Percentiles rank a stretch among this genome's conserved stretches.
Evolutionary conservation across 2,113 vertebrate species (phyloP).

Genomic region (Cyanistes caeruleus): DNA sequence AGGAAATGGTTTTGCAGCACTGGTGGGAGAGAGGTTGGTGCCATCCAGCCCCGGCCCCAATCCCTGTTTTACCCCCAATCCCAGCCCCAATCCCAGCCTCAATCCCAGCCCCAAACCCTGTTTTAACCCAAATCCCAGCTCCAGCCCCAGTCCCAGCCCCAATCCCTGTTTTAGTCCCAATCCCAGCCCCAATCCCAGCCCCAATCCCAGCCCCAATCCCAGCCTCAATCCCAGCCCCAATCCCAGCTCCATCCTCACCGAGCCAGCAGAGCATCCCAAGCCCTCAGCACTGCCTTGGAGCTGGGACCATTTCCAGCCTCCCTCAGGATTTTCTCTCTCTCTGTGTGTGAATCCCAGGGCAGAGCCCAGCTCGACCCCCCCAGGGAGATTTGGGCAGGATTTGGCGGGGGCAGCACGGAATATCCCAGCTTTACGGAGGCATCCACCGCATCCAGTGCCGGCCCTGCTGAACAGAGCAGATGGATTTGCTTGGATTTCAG

Average conservation of each 20-base stretch:
- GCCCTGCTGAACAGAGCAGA: neutral
- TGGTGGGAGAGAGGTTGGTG: fast-evolving
- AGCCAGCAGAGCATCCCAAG: fast-evolving
- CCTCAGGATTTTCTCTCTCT: neutral
- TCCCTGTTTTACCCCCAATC: neutral
- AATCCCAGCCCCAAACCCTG: neutral
- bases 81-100: neutral
- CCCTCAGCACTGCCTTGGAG: fast-evolving
- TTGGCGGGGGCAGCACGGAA: neutral
- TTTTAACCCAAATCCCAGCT: too few species aligned
- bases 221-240: neutral
- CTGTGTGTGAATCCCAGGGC: fast-evolving
- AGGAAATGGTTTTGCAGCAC: neutral
- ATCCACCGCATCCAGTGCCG: fast-evolving
- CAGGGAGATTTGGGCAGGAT: neutral
- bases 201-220: neutral
- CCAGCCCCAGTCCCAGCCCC: neutral
- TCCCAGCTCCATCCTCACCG: neutral
- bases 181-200: neutral
- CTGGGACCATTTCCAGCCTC: neutral
- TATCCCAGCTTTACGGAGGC: fast-evolving
- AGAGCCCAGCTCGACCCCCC: fast-evolving
- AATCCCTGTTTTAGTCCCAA: neutral
- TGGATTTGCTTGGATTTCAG: fast-evolving
- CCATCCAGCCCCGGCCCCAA: fast-evolving